Evolutionary conservation across 1,140 invertebrate species (phyloP), one percentile per base, ranked within the genome.

Genomic region (Drosophila virilis): DNA sequence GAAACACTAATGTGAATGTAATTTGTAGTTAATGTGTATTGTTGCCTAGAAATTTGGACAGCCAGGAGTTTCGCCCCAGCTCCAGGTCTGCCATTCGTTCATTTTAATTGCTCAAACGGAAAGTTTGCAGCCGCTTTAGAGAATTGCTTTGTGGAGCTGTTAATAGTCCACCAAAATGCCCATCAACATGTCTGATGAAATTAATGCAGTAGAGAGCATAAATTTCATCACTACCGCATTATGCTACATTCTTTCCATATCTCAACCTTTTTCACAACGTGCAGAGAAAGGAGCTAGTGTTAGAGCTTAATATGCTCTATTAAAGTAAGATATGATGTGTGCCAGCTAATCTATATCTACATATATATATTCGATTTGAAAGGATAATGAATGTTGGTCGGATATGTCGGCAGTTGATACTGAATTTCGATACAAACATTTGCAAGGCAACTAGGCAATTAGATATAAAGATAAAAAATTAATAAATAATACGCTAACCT

Each of bases 1-100:
- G 78, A 86, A 86, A 83, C 83, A 88, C 83, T 86, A 86, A 86
- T 86, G 83, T 88, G 83, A 86, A 88, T 86, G 83, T 86, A 86
- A 86, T 86, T 86, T 86, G 83, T 88, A 88, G 83, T 88, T 86
- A 86, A 86, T 86, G 82, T 83, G 79, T 70, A 40, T 59, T 59
- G 55, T 82, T 77, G 72, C 80, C 74, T 42, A 70, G 70, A 65
- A 79, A 78, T 37, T 37, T 38, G 51, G 37, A 54, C 51, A 37
- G 28, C 22, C 5, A n/a, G n/a, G 8, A 37, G 45, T 17, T 52
- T 42, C 40, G 15, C 17, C 17, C 35, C 45, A 33, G 28, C 38
- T 45, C 22, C 57, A 74, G 51, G 38, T 52, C 52, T 61, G 57
- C 42, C 1, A 43, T 22, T 32, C 10, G 8, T 15, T 28, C 57